Base-by-base conservation (phyloP, 2,113 vertebrate species). In the Eulemur rufifrons region DNA sequence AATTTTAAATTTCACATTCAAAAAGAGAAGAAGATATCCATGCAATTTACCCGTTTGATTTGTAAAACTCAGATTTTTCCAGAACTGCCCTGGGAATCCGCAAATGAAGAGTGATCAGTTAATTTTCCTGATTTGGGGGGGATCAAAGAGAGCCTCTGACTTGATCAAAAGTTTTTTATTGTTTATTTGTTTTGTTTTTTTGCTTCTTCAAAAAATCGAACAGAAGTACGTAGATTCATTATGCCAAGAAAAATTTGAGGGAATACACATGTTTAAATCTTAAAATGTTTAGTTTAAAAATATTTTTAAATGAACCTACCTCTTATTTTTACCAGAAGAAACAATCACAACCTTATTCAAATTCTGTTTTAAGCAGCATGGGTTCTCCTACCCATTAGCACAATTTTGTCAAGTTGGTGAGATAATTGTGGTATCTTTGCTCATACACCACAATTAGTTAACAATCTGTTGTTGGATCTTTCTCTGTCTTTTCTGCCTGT, bases 1-100 rank as follows among this genome's bases (percentile, higher is more conserved):
- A 76, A 96, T 66, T 89, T 94, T 81, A 84, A 91, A 93, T 95
- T 89, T 96, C 76, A 91, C 32, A 59, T 94, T 89, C 20, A 93
- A 68, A 91, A 83, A 29, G 42, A 89, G 23, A 83, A 80, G 80
- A 91, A 87, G 25, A 73, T 42, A 85, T 86, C 42, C 15, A 17
- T 50, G 23, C 17, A 68, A 34, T 39, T 69, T 74, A 59, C n/a
- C 66, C 37, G 86, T 94, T 27, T 78, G 37, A 76, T 84, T 94
- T 95, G 17, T 76, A 80, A 94, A 97, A 71, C 76, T 93, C 32
- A 15, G 14, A 61, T 42, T 86, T 54, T 91, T 86, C 86, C 42
- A 42, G 61, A 92, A 93, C 52, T 86, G 9, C 3, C 8, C 14
- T 11, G 5, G 29, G 32, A 25, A 78, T 64, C 32, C 2, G 0